A percentile compares a stretch with the other conserved stretches of the same genome.
These are phyloP conservation scores for Zosterops borbonicus DNA, from an alignment of 2,113 vertebrate genomes.

Conservation along the genomic window DNA sequence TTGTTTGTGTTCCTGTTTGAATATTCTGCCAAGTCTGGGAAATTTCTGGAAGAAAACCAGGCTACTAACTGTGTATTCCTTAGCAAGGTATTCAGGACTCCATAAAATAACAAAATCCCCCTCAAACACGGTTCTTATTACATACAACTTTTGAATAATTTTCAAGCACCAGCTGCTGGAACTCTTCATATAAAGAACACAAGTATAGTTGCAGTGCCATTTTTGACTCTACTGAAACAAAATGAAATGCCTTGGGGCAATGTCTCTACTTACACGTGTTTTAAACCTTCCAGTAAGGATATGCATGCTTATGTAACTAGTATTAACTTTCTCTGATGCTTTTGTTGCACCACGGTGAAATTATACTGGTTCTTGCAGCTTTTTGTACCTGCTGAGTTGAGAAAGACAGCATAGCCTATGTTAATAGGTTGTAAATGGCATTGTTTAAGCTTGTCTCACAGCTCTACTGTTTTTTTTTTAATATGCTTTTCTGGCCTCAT, in stretches of 20 bases:
- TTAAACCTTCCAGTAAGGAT: background rate
- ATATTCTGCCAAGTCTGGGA: background rate
- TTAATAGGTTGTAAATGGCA: background rate
- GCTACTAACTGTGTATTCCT: background rate
- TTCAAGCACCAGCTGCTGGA: background rate
- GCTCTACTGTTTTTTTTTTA: background rate
- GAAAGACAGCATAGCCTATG: background rate
- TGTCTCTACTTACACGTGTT: background rate
- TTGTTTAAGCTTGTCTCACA: background rate
- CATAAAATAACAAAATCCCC: background rate
- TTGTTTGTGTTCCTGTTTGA: background rate
- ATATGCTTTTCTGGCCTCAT: background rate
- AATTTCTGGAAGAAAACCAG: background rate
- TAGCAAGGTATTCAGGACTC: background rate
- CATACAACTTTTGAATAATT: background rate
- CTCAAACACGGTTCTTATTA: background rate
- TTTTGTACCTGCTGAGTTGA: background rate
- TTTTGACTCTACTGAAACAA: background rate
- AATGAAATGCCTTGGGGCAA: background rate
- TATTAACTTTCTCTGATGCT: background rate
- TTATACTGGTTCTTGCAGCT: background rate
- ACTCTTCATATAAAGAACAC: background rate
- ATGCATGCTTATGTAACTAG: background rate
- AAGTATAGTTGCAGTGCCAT: background rate
- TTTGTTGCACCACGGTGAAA: background rate